These are phyloP conservation scores for roundworm (Caenorhabditis elegans) DNA, from an alignment of 1,140 invertebrate species.

Conservation along the genomic window DNA sequence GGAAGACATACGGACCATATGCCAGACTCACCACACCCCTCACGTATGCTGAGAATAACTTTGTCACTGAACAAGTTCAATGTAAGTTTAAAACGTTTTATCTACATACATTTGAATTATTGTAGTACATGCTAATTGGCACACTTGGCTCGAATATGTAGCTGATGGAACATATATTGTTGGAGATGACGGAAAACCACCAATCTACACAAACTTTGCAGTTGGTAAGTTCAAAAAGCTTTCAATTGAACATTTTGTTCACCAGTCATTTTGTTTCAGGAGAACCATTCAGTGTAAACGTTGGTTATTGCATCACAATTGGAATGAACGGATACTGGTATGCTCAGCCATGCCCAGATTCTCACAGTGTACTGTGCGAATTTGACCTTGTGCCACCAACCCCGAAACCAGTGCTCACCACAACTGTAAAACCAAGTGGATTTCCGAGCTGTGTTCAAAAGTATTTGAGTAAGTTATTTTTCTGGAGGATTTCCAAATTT, in stretches of 20 bases:
- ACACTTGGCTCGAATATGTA: background rate
- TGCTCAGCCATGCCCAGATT: background rate
- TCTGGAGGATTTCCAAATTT: too few relatives aligned
- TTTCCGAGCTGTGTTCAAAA: background rate
- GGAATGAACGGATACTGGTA: slow-evolving; percentile 25
- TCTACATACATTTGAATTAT: too few relatives aligned
- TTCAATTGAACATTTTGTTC: too few relatives aligned
- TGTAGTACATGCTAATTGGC: background rate
- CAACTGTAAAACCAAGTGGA: background rate
- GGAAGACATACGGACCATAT: background rate
- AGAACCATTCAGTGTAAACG: background rate
- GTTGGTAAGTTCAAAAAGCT: background rate
- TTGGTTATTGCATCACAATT: slow-evolving; percentile 5
- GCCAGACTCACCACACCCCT: background rate
- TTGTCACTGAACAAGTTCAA: slow-evolving; percentile 5
- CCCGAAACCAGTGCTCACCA: background rate
- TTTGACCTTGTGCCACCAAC: background rate
- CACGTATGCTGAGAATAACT: slow-evolving; percentile 2
- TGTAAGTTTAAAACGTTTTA: too few relatives aligned
- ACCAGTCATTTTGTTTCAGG: too few relatives aligned
- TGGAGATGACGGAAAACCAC: slow-evolving; percentile 2
- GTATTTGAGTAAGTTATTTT: background rate
- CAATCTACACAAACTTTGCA: background rate
- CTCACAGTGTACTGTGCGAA: slow-evolving; percentile 7
- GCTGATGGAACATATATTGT: slow-evolving; percentile 9